A percentile compares a stretch with the other conserved stretches of the same genome.
phyloP scores from a whole-genome alignment of 1,140 invertebrate genomes.

The Atta cephalotes region DNA sequence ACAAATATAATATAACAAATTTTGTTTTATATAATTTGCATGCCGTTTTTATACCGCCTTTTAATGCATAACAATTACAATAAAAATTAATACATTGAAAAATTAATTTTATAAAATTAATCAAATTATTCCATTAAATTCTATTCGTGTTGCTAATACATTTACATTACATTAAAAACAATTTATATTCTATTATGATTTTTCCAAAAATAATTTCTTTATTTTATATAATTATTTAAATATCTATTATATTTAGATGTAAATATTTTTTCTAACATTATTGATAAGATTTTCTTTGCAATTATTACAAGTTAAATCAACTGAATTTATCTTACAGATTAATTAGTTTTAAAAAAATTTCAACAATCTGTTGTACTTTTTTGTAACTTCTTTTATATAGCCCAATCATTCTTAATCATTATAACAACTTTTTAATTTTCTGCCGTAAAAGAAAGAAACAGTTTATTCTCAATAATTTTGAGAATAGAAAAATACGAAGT shows the following conservation, averaged over 20 bases:
- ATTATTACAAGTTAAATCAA: background rate
- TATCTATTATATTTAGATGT: background rate
- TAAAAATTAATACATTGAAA: background rate
- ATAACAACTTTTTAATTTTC: background rate
- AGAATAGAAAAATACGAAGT: background rate
- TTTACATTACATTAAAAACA: background rate
- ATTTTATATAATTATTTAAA: background rate
- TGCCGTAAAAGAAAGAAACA: background rate
- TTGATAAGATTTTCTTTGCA: background rate
- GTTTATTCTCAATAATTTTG: background rate
- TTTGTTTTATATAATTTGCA: background rate
- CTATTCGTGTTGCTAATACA: background rate
- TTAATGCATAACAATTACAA: constrained; percentile 4
- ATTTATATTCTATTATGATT: background rate
- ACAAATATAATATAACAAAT: background rate
- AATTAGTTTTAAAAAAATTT: constrained; percentile 1
- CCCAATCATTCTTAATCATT: background rate
- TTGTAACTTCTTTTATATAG: background rate
- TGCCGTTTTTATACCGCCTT: background rate
- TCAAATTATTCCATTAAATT: background rate
- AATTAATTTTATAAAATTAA: background rate
- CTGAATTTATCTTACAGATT: background rate
- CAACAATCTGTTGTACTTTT: constrained; percentile 4
- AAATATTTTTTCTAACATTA: background rate
- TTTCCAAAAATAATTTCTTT: background rate